These are phyloP conservation scores for Coryphaenoides rupestris DNA, from an alignment of 2,113 vertebrate genomes.

Conservation along the genomic window DNA sequence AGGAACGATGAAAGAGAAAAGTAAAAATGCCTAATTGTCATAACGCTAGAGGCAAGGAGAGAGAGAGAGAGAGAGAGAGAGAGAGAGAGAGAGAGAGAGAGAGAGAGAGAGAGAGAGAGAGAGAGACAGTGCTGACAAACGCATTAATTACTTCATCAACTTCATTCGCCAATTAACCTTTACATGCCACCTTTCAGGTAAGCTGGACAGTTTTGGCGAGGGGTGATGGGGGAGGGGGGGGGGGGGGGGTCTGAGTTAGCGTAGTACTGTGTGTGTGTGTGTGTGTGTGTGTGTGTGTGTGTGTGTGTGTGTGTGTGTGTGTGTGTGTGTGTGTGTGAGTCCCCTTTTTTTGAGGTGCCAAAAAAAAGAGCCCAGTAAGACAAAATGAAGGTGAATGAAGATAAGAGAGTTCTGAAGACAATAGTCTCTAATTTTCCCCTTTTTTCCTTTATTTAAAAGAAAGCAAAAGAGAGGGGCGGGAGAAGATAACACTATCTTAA, in stretches of 20 bases:
- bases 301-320: too few relatives aligned
- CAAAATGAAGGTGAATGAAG: constrained; percentile 18
- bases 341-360: background rate
- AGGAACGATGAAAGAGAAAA: background rate
- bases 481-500: constrained; percentile 55
- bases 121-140: constrained; percentile 72
- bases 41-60: background rate
- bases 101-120: constrained; percentile 8
- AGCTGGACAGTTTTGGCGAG: background rate
- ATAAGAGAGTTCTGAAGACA: constrained; percentile 43
- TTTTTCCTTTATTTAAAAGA: constrained; percentile 12
- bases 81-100: constrained; percentile 52
- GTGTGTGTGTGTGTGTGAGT: too few relatives aligned
- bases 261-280: constrained; percentile 8
- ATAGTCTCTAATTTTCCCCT: constrained; percentile 40
- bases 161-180: constrained; percentile 71
- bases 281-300: too few relatives aligned
- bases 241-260: background rate
- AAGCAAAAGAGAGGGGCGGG: constrained; percentile 32
- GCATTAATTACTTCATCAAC: constrained; percentile 74
- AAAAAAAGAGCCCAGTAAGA: constrained; percentile 22
- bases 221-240: background rate
- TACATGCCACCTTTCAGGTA: constrained; percentile 60
- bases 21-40: background rate
- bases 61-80: background rate